Evolutionary conservation across 2,888 invertebrate genomes (phyloP), one percentile per base, ranked within the genome.

Genomic region (Erebia aethiops): DNA sequence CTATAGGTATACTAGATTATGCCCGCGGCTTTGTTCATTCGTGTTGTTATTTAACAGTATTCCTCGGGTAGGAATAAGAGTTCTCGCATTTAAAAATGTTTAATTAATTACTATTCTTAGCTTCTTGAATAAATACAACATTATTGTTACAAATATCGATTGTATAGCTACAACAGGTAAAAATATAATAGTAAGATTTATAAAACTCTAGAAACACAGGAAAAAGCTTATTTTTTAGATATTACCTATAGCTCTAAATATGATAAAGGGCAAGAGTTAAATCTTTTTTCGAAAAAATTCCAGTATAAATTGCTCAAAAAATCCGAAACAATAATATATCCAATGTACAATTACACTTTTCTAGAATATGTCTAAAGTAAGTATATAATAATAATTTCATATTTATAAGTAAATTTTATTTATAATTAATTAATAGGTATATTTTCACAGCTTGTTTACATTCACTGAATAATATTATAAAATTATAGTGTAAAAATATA

Each of bases 401-500:
- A 86, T 78, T 79, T 82, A 80, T 81, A 74, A 75, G 16, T 54
- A 68, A n/a, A 62, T 43, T 54, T 62, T 43, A 26, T 57, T 51
- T 58, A 64, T 64, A 63, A 16, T 52, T 35, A 54, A 41, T 35
- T 35, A 35, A 35, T 35, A 35, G 35, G 35, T 70, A 58, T 64
- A 16, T 62, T 70, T 74, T 75, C 74, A 75, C 74, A 76, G 71
- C 66, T 75, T 78, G 57, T 61, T 71, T 35, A 70, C 60, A 71
- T 67, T 76, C 85, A 84, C 80, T 73, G 71, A 82, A 81, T 65
- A n/a, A 66, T 84, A 81, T 77, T 84, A 81, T 77, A 83, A 86
- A 87, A 83, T 83, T 80, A 84, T 85, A 82, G 79, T 86, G 84
- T 87, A 87, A 86, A 87, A 87, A 87, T 88, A 89, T 86, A 83